Base-by-base conservation (phyloP, 1,140 invertebrate genomes). In the Zophobas morio region DNA sequence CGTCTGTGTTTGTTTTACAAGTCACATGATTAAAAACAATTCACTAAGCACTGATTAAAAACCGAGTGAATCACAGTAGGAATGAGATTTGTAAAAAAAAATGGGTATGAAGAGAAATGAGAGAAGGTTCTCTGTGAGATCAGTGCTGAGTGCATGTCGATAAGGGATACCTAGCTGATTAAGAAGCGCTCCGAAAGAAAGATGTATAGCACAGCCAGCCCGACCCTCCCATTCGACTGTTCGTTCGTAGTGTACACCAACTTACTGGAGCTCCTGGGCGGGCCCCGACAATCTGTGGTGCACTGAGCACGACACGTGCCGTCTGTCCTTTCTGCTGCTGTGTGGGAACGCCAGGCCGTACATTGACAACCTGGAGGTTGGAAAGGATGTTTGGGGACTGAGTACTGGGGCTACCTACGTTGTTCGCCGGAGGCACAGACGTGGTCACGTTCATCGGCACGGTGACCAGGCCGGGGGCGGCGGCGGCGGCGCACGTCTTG, bases 341-440 rank as follows among this genome's bases (percentile, higher is more conserved):
- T 74, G 89, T 86, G 34, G 93, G 91, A 53, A 92, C 89, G 70
- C 91, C 82, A 40, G 93, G 92, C 79, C 94, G 89, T 88, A 96
- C 92, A 88, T 96, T 96, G 66, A 97, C 89, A 84, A 97, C 94
- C 86, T 96, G 94, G 79, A 96, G 93, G 88, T 94, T 94, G 66
- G 83, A 93, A 90, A 72, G 90, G 87, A 85, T 88, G 77, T 81
- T 81, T 84, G 90, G 70, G 90, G 90, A 56, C 88, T 75, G 89
- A 88, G 74, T 82, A 54, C 81, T 82, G 49, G 79, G 81, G 74
- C 80, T 85, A 86, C 85, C 82, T 86, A 86, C 85, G 79, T 85
- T 86, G 80, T 86, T 86, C 75, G 84, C 80, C 78, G 84, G 85
- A 54, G 81, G 82, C 79, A 85, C 81, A 42, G 82, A 78, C 34